Base-by-base conservation (phyloP, 2,797 vertebrate genomes). In the Aeoliscus strigatus region DNA sequence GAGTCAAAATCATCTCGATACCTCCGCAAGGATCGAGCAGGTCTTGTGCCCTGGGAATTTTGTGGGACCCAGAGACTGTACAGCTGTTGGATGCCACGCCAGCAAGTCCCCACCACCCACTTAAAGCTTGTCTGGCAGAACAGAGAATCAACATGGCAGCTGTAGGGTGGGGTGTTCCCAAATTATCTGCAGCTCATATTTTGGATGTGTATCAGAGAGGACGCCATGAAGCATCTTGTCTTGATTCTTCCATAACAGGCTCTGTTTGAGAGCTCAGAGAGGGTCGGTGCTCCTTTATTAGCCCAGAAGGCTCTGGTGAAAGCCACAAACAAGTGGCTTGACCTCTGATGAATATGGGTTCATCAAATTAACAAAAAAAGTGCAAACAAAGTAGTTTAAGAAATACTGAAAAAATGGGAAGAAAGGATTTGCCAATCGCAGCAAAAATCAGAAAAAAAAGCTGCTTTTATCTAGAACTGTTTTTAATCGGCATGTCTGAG, bases 81-180 rank as follows among this genome's bases (percentile, higher is more conserved):
- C 86, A 86, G 86, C 86, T 86, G 83, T 72, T 81, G 65, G 75
- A 83, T 83, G 69, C 82, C 78, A 63, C 76, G 77, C 71, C 66
- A 74, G 39, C 55, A 28, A 80, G 79, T 83, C 83, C 82, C 77
- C 78, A 70, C 54, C 66, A 17, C 70, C 74, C 66, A 73, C 68
- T 79, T 84, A 68, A 73, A 86, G 73, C 69, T 62, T 32, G 70
- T 79, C 58, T 46, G 62, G 72, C 59, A 62, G 73, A 54, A 66
- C 27, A 2, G 39, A 60, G 66, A 60, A 74, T 48, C 75, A 72
- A 51, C 62, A 53, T 49, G 75, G 77, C 85, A 87, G 83, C 83
- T 87, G 85, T 43, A 44, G 83, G 81, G 80, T 59, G 77, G 55
- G 74, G 73, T 50, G 53, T 27, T 79, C 75, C 79, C 66, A 74